Evolutionary conservation across 2,888 invertebrate genomes (phyloP).

Genomic region (Rhagium mordax): DNA sequence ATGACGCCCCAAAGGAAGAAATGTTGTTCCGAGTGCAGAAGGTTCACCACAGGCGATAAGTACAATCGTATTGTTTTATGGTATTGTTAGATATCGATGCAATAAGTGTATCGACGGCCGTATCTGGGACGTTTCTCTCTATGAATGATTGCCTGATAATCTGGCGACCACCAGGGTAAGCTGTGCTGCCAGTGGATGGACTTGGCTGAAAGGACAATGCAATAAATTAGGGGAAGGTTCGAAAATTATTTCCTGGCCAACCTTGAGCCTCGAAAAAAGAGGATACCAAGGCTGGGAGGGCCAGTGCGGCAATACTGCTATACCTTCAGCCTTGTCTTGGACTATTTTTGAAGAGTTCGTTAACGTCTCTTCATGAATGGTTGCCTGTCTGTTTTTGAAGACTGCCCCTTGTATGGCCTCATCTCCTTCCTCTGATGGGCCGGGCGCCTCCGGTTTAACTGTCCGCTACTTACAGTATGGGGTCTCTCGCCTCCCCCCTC

Average conservation of each 20-base stretch:
- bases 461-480: neutral
- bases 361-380: neutral
- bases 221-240: constrained; percentile 32
- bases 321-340: constrained; percentile 35
- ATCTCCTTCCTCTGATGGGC: too few relatives aligned
- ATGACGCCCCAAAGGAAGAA: neutral
- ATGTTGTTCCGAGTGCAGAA: constrained; percentile 35
- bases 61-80: constrained; percentile 47
- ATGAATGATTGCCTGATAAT: constrained; percentile 36
- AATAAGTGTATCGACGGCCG: constrained; percentile 39
- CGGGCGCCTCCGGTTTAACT: constrained; percentile 22
- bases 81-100: constrained; percentile 46
- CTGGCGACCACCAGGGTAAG: constrained; percentile 42
- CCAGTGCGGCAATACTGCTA: constrained; percentile 37
- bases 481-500: neutral
- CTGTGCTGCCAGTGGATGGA: constrained; percentile 28
- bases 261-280: constrained; percentile 24
- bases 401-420: neutral
- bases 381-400: neutral
- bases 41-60: constrained; percentile 47
- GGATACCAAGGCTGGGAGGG: constrained; percentile 39
- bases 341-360: constrained; percentile 46
- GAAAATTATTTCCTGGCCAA: constrained; percentile 26
- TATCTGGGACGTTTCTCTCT: neutral
- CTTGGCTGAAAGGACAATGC: constrained; percentile 24